Base-by-base conservation (phyloP, 64 coral and sea anemone genomes). In the Dendrophyllia cribrosa region DNA sequence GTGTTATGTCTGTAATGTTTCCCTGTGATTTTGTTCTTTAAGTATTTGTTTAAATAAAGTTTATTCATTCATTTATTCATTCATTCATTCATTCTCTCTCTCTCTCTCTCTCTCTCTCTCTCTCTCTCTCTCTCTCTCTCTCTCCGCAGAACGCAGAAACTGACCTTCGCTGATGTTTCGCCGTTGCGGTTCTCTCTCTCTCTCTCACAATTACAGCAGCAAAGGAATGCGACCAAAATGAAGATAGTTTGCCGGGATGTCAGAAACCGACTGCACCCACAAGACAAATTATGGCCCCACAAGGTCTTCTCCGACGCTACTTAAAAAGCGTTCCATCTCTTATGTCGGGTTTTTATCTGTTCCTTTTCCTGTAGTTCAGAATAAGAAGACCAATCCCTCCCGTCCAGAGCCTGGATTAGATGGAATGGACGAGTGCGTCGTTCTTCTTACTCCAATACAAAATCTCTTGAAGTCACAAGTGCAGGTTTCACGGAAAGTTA, bases 241-340 rank as follows among this genome's bases (percentile, higher is more conserved):
- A 84, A 22, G 45, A 75, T 20, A 78, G 10, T 22, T 14, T 17
- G 3, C 5, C 2, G 17, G 24, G 49, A 8, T 59, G 19, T 23
- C 67, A 74, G n/a, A 86, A 58, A 5, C 22, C 62, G 7, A 87
- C 50, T 8, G 87, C 72, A 58, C 73, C 91, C 12, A 87, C 87
- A 43, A 20, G 67, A 25, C 67, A 82, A 66, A 51, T 16, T 56
- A 22, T 10, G 22, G 66, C 13, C 48, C 46, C 13, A 76, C 86
- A 9, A 74, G 88, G 9, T 97, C 95, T 4, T 97, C 95, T 16
- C 95, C 95, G 9, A 94, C 92, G 64, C 55, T 97, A 1, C 56
- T 97, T 9, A 80, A 91, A 71, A 97, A 75, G 68, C 88, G 95
- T 21, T 97, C 95, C 0, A 94, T 97, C 48, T 97, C 95, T 58